Percentiles rank a stretch among this genome's conserved stretches.
Conservation (phyloP, 37 sponge, comb jelly and placozoan species). For the Aphrocallistes beatrix region DNA sequence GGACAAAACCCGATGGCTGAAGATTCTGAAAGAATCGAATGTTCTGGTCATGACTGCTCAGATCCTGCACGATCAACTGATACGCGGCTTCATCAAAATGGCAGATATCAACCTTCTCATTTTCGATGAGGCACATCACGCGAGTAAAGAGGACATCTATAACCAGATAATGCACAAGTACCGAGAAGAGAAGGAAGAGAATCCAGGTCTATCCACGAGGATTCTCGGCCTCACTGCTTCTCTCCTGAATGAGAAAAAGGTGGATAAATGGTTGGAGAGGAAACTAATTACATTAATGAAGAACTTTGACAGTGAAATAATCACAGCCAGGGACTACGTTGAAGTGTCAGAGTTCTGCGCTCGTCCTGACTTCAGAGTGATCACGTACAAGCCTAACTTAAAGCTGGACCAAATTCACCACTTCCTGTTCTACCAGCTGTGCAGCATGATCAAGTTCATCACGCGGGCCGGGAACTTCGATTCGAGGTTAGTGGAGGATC, state of each 20-base stretch:
- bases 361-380: no score
- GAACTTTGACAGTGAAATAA: no score
- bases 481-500: no score
- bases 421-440: no score
- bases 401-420: no score
- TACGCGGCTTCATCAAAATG: constrained; percentile 23
- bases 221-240: constrained; percentile 86
- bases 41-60: constrained; percentile 86
- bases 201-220: constrained; percentile 43
- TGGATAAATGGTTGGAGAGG: not conserved
- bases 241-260: constrained; percentile 50
- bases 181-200: constrained; percentile 5
- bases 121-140: constrained; percentile 94
- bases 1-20: constrained; percentile 41
- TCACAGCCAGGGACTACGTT: no score
- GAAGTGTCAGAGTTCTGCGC: no score
- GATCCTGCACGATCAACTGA: constrained; percentile 59
- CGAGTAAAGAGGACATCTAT: constrained; percentile 67
- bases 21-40: constrained; percentile 43
- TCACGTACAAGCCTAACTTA: no score
- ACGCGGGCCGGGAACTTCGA: no score
- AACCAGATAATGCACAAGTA: constrained; percentile 51
- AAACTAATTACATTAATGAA: not conserved
- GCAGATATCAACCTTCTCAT: constrained; percentile 65
- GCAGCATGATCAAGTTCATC: no score